Evolutionary conservation across 2,797 vertebrate species (phyloP).

Genomic region (Cetoscarus ocellatus): DNA sequence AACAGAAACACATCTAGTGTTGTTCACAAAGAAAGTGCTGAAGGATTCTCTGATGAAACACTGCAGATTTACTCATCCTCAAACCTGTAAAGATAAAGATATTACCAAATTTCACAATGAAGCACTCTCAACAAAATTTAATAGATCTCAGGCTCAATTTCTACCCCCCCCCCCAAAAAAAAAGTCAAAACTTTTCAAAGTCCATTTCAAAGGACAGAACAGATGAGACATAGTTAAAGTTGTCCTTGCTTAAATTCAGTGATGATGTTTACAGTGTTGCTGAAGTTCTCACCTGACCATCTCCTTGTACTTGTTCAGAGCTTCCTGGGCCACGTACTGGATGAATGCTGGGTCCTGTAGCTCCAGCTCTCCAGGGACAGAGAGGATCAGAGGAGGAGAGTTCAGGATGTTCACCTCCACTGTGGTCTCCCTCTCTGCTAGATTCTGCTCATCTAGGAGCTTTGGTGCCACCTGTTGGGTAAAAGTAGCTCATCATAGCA

Average conservation of each 20-base stretch:
- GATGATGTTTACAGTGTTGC: too few relatives aligned
- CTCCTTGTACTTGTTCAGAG: conserved; percentile 88
- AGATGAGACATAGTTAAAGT: too few relatives aligned
- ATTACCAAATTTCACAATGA: not conserved
- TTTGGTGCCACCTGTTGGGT: conserved; percentile 81
- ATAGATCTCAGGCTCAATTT: too few relatives aligned
- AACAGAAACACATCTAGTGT: conserved; percentile 40
- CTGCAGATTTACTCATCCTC: conserved; percentile 60
- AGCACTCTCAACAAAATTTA: too few relatives aligned
- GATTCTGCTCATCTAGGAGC: conserved; percentile 59
- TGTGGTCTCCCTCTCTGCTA: conserved; percentile 71
- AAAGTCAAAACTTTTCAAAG: not conserved
- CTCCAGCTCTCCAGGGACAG: conserved; percentile 83
- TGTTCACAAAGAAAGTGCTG: conserved; percentile 25
- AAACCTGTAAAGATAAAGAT: conserved; percentile 54
- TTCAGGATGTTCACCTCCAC: conserved; percentile 88
- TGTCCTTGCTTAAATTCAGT: too few relatives aligned
- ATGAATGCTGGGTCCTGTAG: conserved; percentile 86
- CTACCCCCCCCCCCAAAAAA: too few relatives aligned
- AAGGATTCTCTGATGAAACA: not conserved
- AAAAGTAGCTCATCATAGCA: not conserved
- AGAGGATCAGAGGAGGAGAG: conserved; percentile 83
- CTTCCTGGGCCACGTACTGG: conserved; percentile 86
- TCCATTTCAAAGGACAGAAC: too few relatives aligned
- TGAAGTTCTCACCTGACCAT: conserved; percentile 72